Conservation (phyloP, 2,113 vertebrate species). For the Sapajus apella region DNA sequence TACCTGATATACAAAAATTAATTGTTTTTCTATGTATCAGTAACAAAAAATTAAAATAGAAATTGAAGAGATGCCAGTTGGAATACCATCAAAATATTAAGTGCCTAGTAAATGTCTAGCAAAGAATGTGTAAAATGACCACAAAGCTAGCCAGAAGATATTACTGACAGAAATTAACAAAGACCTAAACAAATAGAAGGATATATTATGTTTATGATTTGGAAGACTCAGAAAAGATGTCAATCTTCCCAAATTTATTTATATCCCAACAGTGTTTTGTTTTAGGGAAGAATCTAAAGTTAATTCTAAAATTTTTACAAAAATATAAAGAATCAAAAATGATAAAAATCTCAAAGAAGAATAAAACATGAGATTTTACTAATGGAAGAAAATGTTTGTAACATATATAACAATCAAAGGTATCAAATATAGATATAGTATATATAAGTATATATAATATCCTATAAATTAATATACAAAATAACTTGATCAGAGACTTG, state of each 20-base stretch:
- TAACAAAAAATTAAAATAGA: conserved; percentile 17
- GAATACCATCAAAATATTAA: neutral
- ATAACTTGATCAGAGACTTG: neutral
- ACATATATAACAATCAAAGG: neutral
- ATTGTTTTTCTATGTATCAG: neutral
- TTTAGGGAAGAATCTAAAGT: neutral
- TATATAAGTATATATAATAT: neutral
- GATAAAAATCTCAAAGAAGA: neutral
- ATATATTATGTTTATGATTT: neutral
- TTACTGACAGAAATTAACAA: neutral
- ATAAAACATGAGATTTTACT: neutral
- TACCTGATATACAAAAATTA: neutral
- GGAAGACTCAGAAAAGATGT: neutral
- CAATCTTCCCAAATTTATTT: neutral
- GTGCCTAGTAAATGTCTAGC: neutral
- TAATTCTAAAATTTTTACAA: neutral
- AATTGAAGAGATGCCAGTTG: neutral
- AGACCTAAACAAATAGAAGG: neutral
- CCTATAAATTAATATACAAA: neutral
- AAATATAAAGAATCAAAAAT: neutral
- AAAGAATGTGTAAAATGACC: neutral
- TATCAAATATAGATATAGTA: neutral
- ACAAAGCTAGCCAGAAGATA: neutral
- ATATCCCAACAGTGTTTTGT: neutral
- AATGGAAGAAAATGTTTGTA: neutral